Percentiles rank a stretch among this genome's conserved stretches.
phyloP scores from a whole-genome alignment of 2,797 vertebrate species.

The Spinus olivaceus region DNA sequence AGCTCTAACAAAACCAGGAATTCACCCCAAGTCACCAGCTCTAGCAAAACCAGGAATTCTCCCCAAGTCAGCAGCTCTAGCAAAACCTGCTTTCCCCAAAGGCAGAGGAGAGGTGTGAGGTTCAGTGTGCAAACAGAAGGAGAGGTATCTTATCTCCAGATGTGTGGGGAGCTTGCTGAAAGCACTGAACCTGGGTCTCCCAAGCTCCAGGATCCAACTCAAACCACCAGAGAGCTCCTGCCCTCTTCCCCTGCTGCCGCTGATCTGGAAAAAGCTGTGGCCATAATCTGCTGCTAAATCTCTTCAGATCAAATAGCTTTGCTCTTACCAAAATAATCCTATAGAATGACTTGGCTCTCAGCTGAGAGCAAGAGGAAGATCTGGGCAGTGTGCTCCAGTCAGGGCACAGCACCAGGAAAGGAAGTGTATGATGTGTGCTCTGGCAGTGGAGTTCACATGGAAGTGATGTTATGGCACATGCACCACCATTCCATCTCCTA shows the following conservation, averaged over 20 bases:
- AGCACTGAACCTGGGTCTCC: not conserved
- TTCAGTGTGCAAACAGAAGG: not conserved
- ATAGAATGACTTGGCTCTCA: not conserved
- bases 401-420: conserved; percentile 47
- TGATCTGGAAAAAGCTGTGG: not conserved
- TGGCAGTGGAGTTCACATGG: not conserved
- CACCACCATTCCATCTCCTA: not conserved
- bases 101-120: not conserved
- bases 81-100: not conserved
- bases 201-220: not conserved
- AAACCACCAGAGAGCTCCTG: not conserved
- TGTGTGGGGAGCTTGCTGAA: not conserved
- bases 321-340: conserved; percentile 30
- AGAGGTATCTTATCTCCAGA: not conserved
- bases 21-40: no score
- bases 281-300: conserved; percentile 7
- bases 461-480: not conserved
- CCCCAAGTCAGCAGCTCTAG: not conserved
- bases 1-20: not conserved
- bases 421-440: conserved; percentile 4
- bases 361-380: conserved; percentile 23
- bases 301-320: conserved; percentile 24
- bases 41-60: not conserved
- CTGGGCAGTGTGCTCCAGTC: conserved; percentile 27
- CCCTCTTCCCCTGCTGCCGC: not conserved